phyloP scores from a whole-genome alignment of 2,113 vertebrate species.

The Menidia beryllina region DNA sequence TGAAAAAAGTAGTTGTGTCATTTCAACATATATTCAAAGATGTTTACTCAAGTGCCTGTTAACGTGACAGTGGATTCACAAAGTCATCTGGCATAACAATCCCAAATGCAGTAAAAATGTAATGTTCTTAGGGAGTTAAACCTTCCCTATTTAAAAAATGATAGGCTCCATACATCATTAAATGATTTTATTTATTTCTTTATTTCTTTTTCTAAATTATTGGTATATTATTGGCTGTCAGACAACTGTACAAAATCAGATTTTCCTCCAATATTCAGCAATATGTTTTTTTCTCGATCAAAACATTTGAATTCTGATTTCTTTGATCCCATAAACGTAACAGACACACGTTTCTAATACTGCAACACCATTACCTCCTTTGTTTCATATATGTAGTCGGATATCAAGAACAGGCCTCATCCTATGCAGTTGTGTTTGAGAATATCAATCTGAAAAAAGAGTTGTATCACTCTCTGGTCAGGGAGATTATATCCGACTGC shows the following conservation, averaged over 20 bases:
- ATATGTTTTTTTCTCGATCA: slow-evolving; percentile 20
- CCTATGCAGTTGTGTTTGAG: slow-evolving; percentile 44
- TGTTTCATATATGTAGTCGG: slow-evolving; percentile 61
- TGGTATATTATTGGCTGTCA: neutral
- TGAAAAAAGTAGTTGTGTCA: too few species aligned
- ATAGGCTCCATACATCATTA: neutral
- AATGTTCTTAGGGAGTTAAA: neutral
- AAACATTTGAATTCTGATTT: slow-evolving; percentile 24
- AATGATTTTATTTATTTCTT: neutral
- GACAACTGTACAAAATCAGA: neutral
- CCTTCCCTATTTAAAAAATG: neutral
- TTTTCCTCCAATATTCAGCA: slow-evolving; percentile 3
- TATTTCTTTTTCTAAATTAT: too few species aligned
- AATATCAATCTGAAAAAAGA: slow-evolving; percentile 67
- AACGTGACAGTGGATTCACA: too few species aligned
- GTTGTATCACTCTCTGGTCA: slow-evolving; percentile 71
- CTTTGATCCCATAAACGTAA: slow-evolving; percentile 40
- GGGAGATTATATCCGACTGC: slow-evolving; percentile 77
- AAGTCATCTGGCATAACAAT: neutral
- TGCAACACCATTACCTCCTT: slow-evolving; percentile 48
- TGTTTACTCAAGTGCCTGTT: too few species aligned
- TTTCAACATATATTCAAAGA: too few species aligned
- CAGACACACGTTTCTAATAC: slow-evolving; percentile 33
- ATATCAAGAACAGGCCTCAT: slow-evolving; percentile 73
- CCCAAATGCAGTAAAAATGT: neutral